These are phyloP conservation scores for Varecia variegata DNA, from an alignment of 2,797 vertebrate genomes.

Conservation along the genomic window DNA sequence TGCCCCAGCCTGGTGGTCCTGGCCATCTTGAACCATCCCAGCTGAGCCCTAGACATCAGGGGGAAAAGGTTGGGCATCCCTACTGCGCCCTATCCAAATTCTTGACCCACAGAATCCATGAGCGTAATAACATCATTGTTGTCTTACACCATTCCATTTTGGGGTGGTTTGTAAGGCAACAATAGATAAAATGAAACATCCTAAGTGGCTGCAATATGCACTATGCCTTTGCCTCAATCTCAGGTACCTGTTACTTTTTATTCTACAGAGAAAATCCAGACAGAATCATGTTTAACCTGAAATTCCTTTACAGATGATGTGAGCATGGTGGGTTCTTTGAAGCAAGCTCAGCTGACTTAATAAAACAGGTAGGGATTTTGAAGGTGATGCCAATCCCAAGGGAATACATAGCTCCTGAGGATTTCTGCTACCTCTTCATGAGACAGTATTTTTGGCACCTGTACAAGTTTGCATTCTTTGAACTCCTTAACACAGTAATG, in stretches of 20 bases:
- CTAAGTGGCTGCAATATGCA: not conserved
- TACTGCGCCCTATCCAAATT: not conserved
- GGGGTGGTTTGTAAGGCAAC: not conserved
- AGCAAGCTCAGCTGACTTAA: not conserved
- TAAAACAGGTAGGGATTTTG: slow-evolving; percentile 12
- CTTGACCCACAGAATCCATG: not conserved
- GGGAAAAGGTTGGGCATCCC: not conserved
- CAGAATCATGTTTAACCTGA: not conserved
- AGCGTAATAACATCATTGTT: not conserved
- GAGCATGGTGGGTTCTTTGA: not conserved
- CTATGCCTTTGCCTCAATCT: not conserved
- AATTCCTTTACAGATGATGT: not conserved
- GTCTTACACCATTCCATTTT: not conserved
- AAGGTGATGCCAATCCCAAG: not conserved
- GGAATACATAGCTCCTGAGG: not conserved
- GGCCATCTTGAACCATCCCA: not conserved
- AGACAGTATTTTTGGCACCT: too few species aligned
- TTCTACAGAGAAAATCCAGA: slow-evolving; percentile 21
- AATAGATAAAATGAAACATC: not conserved
- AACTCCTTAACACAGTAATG: not conserved
- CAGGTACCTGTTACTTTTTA: not conserved
- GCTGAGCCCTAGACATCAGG: not conserved
- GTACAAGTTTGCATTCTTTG: not conserved
- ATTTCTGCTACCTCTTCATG: not conserved
- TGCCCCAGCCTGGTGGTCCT: not conserved